Percentiles rank a stretch among this genome's conserved stretches.
Conservation (phyloP, 2,113 vertebrate genomes). For the Leiothrix lutea region DNA sequence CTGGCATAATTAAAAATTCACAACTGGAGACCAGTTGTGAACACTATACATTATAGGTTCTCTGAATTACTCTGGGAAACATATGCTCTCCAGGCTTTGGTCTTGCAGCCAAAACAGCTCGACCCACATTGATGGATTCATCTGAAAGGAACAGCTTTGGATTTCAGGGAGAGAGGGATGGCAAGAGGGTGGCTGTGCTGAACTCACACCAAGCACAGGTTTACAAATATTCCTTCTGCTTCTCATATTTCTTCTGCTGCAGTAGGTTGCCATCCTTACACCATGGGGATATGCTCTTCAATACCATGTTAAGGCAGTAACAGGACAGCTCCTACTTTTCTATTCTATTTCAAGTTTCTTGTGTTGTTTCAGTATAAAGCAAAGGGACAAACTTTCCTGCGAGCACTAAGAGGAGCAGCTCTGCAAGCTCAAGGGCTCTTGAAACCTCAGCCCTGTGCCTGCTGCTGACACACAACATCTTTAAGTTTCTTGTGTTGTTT, state of each 20-base stretch:
- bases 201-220: neutral
- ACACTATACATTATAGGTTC: slow-evolving; percentile 60
- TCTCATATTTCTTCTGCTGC: neutral
- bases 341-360: neutral
- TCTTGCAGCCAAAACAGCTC: slow-evolving; percentile 43
- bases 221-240: neutral
- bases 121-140: neutral
- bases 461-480: neutral
- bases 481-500: neutral
- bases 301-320: neutral
- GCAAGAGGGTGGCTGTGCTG: neutral
- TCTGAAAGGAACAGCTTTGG: neutral
- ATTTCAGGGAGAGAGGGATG: neutral
- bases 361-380: neutral
- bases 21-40: slow-evolving; percentile 72
- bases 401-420: neutral
- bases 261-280: neutral
- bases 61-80: slow-evolving; percentile 52
- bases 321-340: neutral
- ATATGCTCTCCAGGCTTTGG: slow-evolving; percentile 46
- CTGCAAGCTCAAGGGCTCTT: neutral
- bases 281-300: neutral
- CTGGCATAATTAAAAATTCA: slow-evolving; percentile 78
- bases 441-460: neutral
- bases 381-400: neutral